Evolutionary conservation across 2,113 vertebrate species (phyloP), one percentile per base, ranked within the genome.

Genomic region (Sisor rabdophorus): DNA sequence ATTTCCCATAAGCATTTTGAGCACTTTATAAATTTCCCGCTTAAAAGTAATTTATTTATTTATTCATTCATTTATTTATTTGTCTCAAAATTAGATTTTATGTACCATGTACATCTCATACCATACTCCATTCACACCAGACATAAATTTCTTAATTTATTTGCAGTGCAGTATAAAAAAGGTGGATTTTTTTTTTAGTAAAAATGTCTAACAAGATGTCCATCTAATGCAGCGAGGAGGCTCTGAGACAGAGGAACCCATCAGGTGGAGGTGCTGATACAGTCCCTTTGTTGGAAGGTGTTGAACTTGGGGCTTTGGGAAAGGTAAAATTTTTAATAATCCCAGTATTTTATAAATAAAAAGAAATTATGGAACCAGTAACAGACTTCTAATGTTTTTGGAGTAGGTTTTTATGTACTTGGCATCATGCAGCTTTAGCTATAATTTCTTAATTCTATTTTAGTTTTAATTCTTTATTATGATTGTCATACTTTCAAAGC

Each of bases 281-380:
- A 85, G 92, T 94, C 50, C 94, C 96, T 24, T 94, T 92, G 3
- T 84, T 99, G 85, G 97, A 99, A 85, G 97, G 96, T 0, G 92
- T 98, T 59, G 97, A 99, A 84, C 85, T 96, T 59, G 93, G 92
- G 52, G 91, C 91, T 20, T 93, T 89, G 17, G 95, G 95, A 56
- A 97, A 97, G 94, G 97, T 94, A 88, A 91, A 82, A 70, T 32
- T 60, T 30, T 75, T 53, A 53, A 63, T 53, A 3, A 11, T 48
- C 20, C 19, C 1, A 11, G 26, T 20, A 36, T 63, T 44, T 52
- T 52, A 59, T 30, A 52, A 16, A 36, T 36, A 36, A 36, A 36
- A 36, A 36, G 6, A 36, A n/a, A n/a, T n/a, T n/a, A n/a, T n/a
- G n/a, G n/a, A n/a, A n/a, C n/a, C n/a, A n/a, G n/a, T n/a, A n/a